Base-by-base conservation (phyloP, 2,888 invertebrate genomes). In the Pandemis cinnamomeana region DNA sequence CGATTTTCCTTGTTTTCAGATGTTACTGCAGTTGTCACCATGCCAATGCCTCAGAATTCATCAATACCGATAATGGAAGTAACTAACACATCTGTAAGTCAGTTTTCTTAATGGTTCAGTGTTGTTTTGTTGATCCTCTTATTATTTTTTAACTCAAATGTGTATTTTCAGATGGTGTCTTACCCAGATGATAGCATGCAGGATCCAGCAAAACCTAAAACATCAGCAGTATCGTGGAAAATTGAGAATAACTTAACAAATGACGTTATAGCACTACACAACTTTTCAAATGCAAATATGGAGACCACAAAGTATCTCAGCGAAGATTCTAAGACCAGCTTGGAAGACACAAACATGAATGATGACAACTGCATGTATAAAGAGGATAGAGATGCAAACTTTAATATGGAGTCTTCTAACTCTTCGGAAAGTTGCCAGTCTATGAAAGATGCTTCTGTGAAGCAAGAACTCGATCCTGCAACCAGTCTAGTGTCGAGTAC, bases 11-110 rank as follows among this genome's bases (percentile, higher is more conserved):
- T 73, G 64, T 74, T 91, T 90, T 61, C 86, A 94, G 93, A 93
- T 90, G 93, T 92, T 73, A 93, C 93, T 77, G 92, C 93, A 79
- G 93, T 93, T 76, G 93, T 94, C 20, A 93, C 93, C 79, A 94
- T 93, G 93, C 93, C 93, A 73, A 84, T 93, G 80, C 86, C 91
- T 72, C 93, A 92, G 78, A 93, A 90, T 78, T 89, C 92, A 60
- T 92, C 93, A 79, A 89, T 94, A 82, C 93, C 93, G 55, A 90
- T 92, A 85, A 92, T 94, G 92, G 93, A 94, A 86, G 92, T 94
- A 53, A 91, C 92, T 67, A 94, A 94, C 80, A 91, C 92, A 80
- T 88, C 93, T 64, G 93, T 94, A 85, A 92, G 93, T 90, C 13
- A 53, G 20, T 13, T 55, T 42, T 6, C n/a, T 42, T 42, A 11